Evolutionary conservation across 2,888 invertebrate genomes (phyloP), one percentile per base, ranked within the genome.

Genomic region (Machimus atricapillus): DNA sequence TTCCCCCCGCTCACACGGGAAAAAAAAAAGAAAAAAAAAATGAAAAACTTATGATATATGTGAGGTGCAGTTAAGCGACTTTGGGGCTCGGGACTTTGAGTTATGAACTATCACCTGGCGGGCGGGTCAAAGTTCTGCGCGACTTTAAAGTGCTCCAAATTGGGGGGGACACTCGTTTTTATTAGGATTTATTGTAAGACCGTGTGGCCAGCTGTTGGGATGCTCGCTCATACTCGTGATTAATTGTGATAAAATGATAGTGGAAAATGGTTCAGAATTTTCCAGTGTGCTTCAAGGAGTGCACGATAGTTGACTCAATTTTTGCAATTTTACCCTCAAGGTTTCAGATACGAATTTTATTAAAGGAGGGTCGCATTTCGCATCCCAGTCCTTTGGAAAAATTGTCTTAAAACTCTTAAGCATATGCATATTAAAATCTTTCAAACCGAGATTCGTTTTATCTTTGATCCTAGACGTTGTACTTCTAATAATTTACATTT

Each of bases 1-100:
- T 23, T 27, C 40, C 37, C 66, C 37, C 66, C 58, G 83, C 66
- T 43, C 66, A 66, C 66, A 66, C 19, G 27, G 27, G 12, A 58
- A 4, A 8, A 66, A 46, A 58, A 4, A 19, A 66, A 46, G 12
- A 58, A 4, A 8, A 66, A 46, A 58, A 4, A 19, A 66, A 46
- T n/a, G n/a, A n/a, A 83, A 83, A 83, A 83, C 66, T 83, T 83
- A 83, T 83, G 83, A 83, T 83, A 83, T 83, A 83, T 83, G 83
- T 83, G 83, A 83, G 83, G 66, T 83, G 83, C 83, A 83, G 83
- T 83, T 83, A 83, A 83, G 73, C 83, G 83, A 83, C 83, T 83
- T 83, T 83, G 34, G 82, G 58, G 83, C 83, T 83, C 66, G 58
- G 19, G 66, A 66, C 83, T 40, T 73, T 83, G 83, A 83, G 40